A percentile compares a stretch with the other conserved stretches of the same genome.
These are phyloP conservation scores for cat (Felis catus) DNA, from an alignment of 2,113 vertebrate genomes.

Conservation along the genomic window DNA sequence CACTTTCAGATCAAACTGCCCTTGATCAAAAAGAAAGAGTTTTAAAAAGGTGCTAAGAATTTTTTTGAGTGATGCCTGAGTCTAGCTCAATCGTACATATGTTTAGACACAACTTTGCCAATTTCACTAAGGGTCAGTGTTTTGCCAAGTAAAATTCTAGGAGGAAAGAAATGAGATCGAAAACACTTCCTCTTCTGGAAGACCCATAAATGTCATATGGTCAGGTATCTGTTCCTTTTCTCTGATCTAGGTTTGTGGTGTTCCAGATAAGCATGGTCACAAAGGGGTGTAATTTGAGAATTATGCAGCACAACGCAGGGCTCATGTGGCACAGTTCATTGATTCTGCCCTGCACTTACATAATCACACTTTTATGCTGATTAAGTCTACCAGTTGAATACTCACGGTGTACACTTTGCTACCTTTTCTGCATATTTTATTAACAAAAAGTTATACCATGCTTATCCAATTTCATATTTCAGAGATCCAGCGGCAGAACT, in stretches of 20 bases:
- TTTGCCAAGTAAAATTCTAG: constrained; percentile 54
- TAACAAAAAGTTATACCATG: constrained; percentile 54
- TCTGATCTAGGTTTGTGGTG: neutral
- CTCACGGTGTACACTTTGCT: constrained; percentile 14
- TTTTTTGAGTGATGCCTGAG: neutral
- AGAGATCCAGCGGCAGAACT: constrained; percentile 33
- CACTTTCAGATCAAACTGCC: too few relatives aligned
- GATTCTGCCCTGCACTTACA: constrained; percentile 9
- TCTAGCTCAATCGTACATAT: constrained; percentile 23
- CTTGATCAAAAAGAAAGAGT: neutral
- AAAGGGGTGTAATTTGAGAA: neutral
- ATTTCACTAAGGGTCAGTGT: neutral
- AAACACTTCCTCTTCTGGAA: constrained; percentile 16
- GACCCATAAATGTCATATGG: neutral
- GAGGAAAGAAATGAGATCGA: constrained; percentile 21
- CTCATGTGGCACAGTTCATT: neutral
- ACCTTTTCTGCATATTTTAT: constrained; percentile 59
- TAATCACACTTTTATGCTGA: constrained; percentile 14
- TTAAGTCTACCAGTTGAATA: constrained; percentile 35
- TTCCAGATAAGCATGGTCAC: neutral
- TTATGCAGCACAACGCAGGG: neutral
- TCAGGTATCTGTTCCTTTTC: neutral
- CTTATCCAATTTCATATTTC: constrained; percentile 67
- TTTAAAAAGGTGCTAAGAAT: neutral
- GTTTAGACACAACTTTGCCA: neutral